Base-by-base conservation (phyloP, 2,797 vertebrate genomes). In the Spheniscus humboldti region DNA sequence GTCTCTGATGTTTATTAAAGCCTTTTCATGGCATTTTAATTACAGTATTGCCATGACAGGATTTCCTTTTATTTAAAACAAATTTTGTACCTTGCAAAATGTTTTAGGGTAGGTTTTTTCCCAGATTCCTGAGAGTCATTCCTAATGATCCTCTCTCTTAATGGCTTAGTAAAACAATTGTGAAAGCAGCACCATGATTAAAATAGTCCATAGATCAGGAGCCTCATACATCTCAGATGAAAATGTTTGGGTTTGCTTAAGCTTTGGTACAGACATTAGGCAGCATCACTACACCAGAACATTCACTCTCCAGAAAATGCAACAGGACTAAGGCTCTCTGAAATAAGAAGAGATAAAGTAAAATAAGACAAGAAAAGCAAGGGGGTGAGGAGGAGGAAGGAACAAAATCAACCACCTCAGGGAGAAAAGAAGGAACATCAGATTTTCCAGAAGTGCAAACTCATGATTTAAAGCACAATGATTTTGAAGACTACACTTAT, bases 31-130 rank as follows among this genome's bases (percentile, higher is more conserved):
- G 39, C 10, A 50, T 87, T 96, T 95, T 92, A 93, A 94, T 93
- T 83, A 57, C 15, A 71, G 24, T 30, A 39, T 78, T 96, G 33
- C 63, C 75, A 71, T 90, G 64, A 48, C 17, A 95, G 27, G 18
- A 35, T 74, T 97, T 97, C 13, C 43, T 94, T 91, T 92, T 80
- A 37, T 82, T 96, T 92, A 86, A 95, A 96, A 89, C 11, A 94
- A 92, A 90, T 35, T 5, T 67, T 92, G 56, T 63, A 41, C 64
- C 77, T 88, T 72, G 59, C 31, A 78, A 60, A 87, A 56, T 47
- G 56, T 39, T 45, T 88, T 84, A 66, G 1, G 2, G 35, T 57
- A 16, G 22, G 3, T 62, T 86, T 88, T 96, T 83, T 89, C 2
- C 25, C 37, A 57, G 43, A 79, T 91, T 86, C 35, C 64, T 83